Evolutionary conservation across 1,140 invertebrate genomes (phyloP).

Genomic region (Lanistes nyassanus): DNA sequence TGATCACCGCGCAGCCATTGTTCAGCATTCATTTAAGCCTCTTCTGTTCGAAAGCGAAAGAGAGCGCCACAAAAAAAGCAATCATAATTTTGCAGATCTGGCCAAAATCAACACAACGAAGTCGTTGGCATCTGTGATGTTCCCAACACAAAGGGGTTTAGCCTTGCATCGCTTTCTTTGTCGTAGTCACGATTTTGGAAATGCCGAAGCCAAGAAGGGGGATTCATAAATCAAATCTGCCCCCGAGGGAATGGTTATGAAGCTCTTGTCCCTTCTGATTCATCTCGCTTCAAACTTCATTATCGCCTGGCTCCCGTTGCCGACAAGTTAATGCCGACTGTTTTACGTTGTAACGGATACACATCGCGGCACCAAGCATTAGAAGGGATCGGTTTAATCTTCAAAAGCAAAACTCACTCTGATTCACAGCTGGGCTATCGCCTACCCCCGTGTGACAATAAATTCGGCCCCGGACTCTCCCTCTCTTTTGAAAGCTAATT

Average conservation of each 20-base stretch:
- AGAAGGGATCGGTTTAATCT: too few relatives aligned
- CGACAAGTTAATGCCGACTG: too few relatives aligned
- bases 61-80: too few relatives aligned
- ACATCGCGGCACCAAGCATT: too few relatives aligned
- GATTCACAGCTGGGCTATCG: too few relatives aligned
- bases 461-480: neutral
- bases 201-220: neutral
- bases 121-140: constrained; percentile 13
- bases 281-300: too few relatives aligned
- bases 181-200: constrained; percentile 9
- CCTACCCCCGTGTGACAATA: constrained; percentile 3
- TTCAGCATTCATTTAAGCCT: constrained; percentile 11
- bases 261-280: neutral
- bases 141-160: constrained; percentile 22
- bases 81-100: constrained; percentile 16
- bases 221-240: constrained; percentile 21
- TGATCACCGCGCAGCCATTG: constrained; percentile 5
- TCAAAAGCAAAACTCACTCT: too few relatives aligned
- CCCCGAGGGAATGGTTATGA: neutral
- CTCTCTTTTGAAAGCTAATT: constrained; percentile 15
- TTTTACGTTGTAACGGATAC: too few relatives aligned
- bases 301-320: too few relatives aligned
- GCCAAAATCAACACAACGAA: neutral
- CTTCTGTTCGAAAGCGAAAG: constrained; percentile 1
- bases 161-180: constrained; percentile 8